Percentiles rank a stretch among this genome's conserved stretches.
phyloP scores from a whole-genome alignment of 2,113 vertebrate species.

The Raja brachyura region DNA sequence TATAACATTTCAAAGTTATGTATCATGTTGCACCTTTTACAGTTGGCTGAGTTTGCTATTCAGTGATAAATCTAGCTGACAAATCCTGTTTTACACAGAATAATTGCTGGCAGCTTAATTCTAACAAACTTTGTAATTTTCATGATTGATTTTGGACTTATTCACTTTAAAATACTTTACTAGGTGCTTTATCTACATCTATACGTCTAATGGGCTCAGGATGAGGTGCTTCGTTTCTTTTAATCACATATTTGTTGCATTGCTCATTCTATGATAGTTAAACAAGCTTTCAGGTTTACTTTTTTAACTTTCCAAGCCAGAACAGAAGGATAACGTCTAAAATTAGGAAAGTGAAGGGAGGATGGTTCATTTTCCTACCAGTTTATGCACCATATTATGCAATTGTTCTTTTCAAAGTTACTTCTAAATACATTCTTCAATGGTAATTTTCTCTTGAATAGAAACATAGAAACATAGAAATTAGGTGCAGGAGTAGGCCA shows the following conservation, averaged over 20 bases:
- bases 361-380: not conserved
- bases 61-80: not conserved
- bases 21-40: slow-evolving; percentile 1
- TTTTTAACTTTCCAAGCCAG: not conserved
- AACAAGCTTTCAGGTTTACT: too few species aligned
- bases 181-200: not conserved
- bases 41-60: not conserved
- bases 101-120: not conserved
- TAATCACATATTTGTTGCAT: not conserved
- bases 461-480: too few species aligned
- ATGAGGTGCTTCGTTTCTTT: not conserved
- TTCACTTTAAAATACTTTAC: not conserved
- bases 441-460: not conserved
- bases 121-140: not conserved
- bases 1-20: slow-evolving; percentile 4
- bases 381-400: not conserved
- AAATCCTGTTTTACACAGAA: not conserved
- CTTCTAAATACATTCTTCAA: not conserved
- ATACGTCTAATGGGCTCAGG: not conserved
- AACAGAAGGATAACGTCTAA: not conserved
- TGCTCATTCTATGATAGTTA: not conserved
- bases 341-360: not conserved
- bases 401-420: not conserved
- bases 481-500: too few species aligned
- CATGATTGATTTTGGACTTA: not conserved